Percentiles rank a stretch among this genome's conserved stretches.
Conservation (phyloP, 2,797 vertebrate species). For the Phrynocephalus guinanensis region DNA sequence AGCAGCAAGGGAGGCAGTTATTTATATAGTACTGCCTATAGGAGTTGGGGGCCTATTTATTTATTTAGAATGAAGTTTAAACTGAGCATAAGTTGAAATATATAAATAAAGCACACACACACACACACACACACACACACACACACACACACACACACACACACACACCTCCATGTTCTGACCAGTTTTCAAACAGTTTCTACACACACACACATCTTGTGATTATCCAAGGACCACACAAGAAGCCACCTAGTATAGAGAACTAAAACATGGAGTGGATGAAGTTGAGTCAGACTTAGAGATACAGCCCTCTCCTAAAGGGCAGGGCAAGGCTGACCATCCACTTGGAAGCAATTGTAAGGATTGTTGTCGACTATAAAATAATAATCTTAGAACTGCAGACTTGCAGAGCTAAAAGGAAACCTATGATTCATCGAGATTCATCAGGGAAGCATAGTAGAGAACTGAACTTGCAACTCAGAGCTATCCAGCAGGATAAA, state of each 20-base stretch:
- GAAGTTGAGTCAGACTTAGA: constrained; percentile 48
- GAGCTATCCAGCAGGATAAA: constrained; percentile 10
- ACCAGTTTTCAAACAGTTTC: constrained; percentile 68
- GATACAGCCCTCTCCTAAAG: constrained; percentile 59
- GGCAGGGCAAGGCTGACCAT: not conserved
- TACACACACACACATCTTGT: constrained; percentile 63
- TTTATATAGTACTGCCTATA: constrained; percentile 77
- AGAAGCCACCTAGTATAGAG: constrained; percentile 49
- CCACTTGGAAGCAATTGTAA: no score
- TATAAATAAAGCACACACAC: constrained; percentile 74
- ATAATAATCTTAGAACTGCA: no score
- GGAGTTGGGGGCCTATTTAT: constrained; percentile 72
- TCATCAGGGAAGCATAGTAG: no score
- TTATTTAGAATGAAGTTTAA: constrained; percentile 83
- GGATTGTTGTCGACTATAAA: no score
- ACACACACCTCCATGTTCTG: not conserved
- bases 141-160: no score
- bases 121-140: constrained; percentile 24
- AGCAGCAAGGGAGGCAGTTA: constrained; percentile 65
- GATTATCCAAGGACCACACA: constrained; percentile 80
- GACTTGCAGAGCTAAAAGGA: no score
- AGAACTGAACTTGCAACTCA: no score
- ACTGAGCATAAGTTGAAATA: constrained; percentile 79
- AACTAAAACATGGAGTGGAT: constrained; percentile 26
- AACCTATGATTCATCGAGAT: no score